Base-by-base conservation (phyloP, 2,888 invertebrate species). In the Polylopha cassiicola region DNA sequence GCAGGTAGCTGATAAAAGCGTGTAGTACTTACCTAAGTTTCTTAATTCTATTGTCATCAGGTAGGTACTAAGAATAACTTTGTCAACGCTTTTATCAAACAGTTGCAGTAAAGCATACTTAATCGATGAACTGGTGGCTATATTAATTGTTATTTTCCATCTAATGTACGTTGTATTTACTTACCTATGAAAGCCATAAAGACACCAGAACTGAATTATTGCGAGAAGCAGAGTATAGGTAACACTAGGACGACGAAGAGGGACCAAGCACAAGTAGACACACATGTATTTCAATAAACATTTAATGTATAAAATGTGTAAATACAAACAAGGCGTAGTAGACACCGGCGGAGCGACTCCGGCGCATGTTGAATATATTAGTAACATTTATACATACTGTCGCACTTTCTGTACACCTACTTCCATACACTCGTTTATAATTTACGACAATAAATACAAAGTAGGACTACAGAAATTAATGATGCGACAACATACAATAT, bases 291-390 rank as follows among this genome's bases (percentile, higher is more conserved):
- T 64, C 58, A 50, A 58, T 65, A 63, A 66, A 65, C 61, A 58
- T 65, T 63, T 61, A 62, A 65, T 72, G 60, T 67, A 68, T 67
- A 49, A 48, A 51, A 50, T 59, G 53, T 58, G 48, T 59, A 58
- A 57, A 58, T 64, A 65, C 62, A 66, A 52, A 56, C 46, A 55
- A 44, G 50, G 58, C 63, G 49, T 53, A 49, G 44, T 16, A 30
- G 18, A 20, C 31, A 22, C n/a, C 27, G 16, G 15, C 36, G 28
- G n/a, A 10, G 11, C 5, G 27, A 27, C 20, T 20, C 33, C 39
- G 23, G 23, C 16, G 16, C 32, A n/a, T n/a, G n/a, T n/a, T n/a
- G n/a, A 39, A 39, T 39, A 39, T 39, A 39, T 39, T 34, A 31
- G 29, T 38, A 34, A 39, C 39, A 39, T 33, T 8, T 39, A 34